Evolutionary conservation across 2,888 invertebrate species (phyloP).

Genomic region (Cryptosula pallasiana): DNA sequence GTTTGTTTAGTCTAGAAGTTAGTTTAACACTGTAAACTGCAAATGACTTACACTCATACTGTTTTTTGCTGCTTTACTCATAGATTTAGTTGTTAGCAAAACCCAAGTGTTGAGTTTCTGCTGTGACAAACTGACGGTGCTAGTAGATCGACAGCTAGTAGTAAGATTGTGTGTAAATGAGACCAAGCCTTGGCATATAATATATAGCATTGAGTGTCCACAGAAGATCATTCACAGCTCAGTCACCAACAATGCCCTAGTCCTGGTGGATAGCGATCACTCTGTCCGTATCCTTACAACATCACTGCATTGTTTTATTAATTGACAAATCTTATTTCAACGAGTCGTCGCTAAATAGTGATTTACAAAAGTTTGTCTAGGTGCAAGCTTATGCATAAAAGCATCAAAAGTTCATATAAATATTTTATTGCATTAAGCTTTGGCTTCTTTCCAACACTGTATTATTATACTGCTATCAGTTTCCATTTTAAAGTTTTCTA

Average conservation of each 20-base stretch:
- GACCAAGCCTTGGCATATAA: conserved; percentile 15
- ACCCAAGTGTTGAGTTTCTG: neutral
- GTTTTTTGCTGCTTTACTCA: too few species aligned
- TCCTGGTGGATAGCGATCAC: conserved; percentile 4
- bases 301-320: too few species aligned
- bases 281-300: conserved; percentile 18
- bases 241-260: neutral
- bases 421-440: neutral
- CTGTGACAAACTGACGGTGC: neutral
- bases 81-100: neutral
- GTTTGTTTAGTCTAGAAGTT: too few species aligned
- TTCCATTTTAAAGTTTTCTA: too few species aligned
- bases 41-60: too few species aligned
- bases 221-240: neutral
- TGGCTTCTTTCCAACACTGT: neutral
- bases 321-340: too few species aligned
- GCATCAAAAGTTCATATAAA: neutral
- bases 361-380: too few species aligned
- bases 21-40: too few species aligned
- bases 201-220: conserved; percentile 10
- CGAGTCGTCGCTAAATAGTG: too few species aligned
- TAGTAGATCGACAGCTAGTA: neutral
- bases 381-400: too few species aligned
- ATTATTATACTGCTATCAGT: too few species aligned
- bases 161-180: neutral